Base-by-base conservation (phyloP, 2,113 vertebrate genomes). In the Lamprotornis superbus region DNA sequence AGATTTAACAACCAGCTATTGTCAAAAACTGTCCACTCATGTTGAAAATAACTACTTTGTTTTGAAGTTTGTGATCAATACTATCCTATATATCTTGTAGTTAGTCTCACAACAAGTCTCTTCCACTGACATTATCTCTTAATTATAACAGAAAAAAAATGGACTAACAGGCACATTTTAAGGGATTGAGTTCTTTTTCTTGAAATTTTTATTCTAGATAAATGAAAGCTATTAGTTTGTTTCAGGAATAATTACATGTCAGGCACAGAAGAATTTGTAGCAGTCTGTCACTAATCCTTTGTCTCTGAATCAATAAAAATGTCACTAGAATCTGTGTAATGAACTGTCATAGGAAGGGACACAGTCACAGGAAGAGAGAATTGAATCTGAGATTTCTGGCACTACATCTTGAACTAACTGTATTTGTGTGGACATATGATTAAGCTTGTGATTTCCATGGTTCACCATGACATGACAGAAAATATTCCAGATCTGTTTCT, bases 1-100 rank as follows among this genome's bases (percentile, higher is more conserved):
- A 89, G 61, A 75, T 78, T 82, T 87, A 82, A 20, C 33, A 93
- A 42, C 61, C 55, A 83, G 46, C 15, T 92, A 5, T 53, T 95
- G 61, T 89, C 67, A 79, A 79, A 95, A 90, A 9, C 30, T 91
- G 67, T 52, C 55, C 23, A 25, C 57, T 93, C 31, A 20, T 59
- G 50, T 79, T 89, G 84, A 90, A 96, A 97, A 90, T 95, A 94
- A 87, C 56, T 79, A 37, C 69, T 89, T 93, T 94, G 68, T 91
- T 92, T 95, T 79, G 46, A 91, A 65, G 53, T 87, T 69, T 87
- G 60, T 79, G 67, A 76, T 93, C 78, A 77, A 59, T 91, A 73
- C 50, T 68, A 22, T 73, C 46, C 82, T 75, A 69, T 93, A 50
- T 93, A 82, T 95, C 61, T 87, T 85, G 46, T 55, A 64, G 44